phyloP scores from a whole-genome alignment of 2,888 invertebrate genomes.

The Hemistola chrysoprasaria region DNA sequence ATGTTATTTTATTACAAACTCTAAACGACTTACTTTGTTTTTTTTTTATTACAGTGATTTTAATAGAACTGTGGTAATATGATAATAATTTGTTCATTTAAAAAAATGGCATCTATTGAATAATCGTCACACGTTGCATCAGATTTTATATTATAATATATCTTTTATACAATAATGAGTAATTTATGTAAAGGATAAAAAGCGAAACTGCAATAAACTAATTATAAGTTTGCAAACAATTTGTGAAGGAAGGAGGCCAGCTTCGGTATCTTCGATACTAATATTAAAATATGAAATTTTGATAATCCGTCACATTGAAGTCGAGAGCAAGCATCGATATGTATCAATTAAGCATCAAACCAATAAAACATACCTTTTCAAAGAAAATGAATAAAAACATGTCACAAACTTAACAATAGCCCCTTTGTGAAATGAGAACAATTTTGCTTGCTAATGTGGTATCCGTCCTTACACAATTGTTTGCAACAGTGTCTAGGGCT shows the following conservation, averaged over 20 bases:
- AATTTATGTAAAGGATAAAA: conserved; percentile 23
- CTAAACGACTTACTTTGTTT: no score
- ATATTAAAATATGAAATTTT: conserved; percentile 42
- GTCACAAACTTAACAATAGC: conserved; percentile 74
- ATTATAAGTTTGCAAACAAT: conserved; percentile 90
- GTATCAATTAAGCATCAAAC: conserved; percentile 64
- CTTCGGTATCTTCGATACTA: conserved; percentile 61
- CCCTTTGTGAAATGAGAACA: conserved; percentile 54
- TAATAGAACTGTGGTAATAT: no score
- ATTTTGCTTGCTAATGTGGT: conserved; percentile 70
- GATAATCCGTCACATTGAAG: conserved; percentile 54
- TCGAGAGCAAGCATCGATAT: conserved; percentile 71
- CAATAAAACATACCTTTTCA: conserved; percentile 81
- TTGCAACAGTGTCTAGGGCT: conserved; percentile 65
- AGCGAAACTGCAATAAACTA: conserved; percentile 41
- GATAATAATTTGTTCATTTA: no score
- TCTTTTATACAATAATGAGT: conserved; percentile 6
- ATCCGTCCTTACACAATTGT: conserved; percentile 83
- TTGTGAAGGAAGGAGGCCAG: conserved; percentile 91
- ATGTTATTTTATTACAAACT: no score
- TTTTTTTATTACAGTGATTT: no score
- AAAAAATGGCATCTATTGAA: no score
- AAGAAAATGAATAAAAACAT: conserved; percentile 77
- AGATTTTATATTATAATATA: no score
- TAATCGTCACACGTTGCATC: no score